A percentile compares a stretch with the other conserved stretches of the same genome.
Evolutionary conservation across 2,113 vertebrate genomes (phyloP).

Genomic region (Upupa epops): DNA sequence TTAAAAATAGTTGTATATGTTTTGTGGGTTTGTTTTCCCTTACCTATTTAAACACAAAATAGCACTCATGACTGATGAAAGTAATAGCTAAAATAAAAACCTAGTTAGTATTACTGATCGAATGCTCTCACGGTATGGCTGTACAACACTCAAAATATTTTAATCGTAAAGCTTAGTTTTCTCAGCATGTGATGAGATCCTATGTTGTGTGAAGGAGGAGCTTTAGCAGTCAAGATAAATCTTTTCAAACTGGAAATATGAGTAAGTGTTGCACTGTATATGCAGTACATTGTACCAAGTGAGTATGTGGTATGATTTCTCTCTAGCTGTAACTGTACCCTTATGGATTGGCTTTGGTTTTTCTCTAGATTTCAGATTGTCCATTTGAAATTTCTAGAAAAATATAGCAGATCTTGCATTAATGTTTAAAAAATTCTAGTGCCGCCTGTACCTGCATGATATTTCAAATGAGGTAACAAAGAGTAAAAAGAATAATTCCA

Average conservation of each 20-base stretch:
- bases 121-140: background rate
- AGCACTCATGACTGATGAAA: background rate
- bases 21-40: background rate
- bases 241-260: background rate
- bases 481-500: background rate
- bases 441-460: background rate
- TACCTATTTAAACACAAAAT: background rate
- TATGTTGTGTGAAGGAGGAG: background rate
- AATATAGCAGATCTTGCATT: background rate
- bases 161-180: background rate
- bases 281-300: background rate
- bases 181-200: background rate
- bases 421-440: background rate
- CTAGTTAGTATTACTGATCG: background rate
- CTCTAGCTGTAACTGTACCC: background rate
- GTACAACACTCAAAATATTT: background rate
- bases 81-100: background rate
- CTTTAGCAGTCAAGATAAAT: background rate
- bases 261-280: background rate
- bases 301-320: background rate
- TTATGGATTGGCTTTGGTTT: background rate
- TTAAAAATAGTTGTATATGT: background rate
- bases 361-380: background rate
- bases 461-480: background rate
- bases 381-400: background rate